Conservation (phyloP, 2,113 vertebrate genomes). For the Pseudorhombus dupliciocellatus region DNA sequence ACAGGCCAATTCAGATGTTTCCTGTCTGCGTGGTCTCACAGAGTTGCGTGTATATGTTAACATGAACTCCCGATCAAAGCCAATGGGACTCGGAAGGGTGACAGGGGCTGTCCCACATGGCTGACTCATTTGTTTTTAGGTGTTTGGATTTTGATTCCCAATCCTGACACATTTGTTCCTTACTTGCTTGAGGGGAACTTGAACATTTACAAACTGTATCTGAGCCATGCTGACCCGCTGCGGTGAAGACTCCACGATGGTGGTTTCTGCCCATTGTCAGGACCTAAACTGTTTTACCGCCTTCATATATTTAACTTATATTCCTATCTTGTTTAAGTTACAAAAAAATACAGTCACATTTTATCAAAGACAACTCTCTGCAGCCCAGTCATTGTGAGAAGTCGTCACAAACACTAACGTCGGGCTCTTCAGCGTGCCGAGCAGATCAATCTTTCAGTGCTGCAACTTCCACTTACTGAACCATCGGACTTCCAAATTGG, state of each 20-base stretch:
- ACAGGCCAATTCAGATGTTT: slow-evolving; percentile 7
- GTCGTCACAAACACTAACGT: not conserved
- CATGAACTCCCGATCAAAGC: not conserved
- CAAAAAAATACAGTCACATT: slow-evolving; percentile 47
- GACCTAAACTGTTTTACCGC: slow-evolving; percentile 1
- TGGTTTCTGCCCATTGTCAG: slow-evolving; percentile 5
- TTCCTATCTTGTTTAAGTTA: slow-evolving; percentile 27
- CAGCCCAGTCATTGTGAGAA: slow-evolving; percentile 15
- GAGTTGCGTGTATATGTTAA: not conserved
- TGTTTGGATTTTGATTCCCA: not conserved
- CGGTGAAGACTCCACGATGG: not conserved
- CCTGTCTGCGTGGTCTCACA: not conserved
- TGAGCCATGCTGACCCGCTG: not conserved
- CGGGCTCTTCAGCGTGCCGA: slow-evolving; percentile 12
- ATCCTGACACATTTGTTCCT: not conserved
- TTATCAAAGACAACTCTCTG: slow-evolving; percentile 6
- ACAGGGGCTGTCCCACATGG: not conserved
- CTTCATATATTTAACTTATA: slow-evolving; percentile 36
- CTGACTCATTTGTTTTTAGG: not conserved
- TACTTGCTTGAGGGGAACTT: not conserved
- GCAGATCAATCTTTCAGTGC: slow-evolving; percentile 16
- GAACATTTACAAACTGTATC: slow-evolving; percentile 6
- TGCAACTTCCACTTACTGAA: not conserved
- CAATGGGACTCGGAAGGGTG: not conserved
- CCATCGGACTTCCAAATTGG: not conserved